Percentiles rank a stretch among this genome's conserved stretches.
phyloP scores from a whole-genome alignment of 2,113 vertebrate genomes.

The Casuarius casuarius region DNA sequence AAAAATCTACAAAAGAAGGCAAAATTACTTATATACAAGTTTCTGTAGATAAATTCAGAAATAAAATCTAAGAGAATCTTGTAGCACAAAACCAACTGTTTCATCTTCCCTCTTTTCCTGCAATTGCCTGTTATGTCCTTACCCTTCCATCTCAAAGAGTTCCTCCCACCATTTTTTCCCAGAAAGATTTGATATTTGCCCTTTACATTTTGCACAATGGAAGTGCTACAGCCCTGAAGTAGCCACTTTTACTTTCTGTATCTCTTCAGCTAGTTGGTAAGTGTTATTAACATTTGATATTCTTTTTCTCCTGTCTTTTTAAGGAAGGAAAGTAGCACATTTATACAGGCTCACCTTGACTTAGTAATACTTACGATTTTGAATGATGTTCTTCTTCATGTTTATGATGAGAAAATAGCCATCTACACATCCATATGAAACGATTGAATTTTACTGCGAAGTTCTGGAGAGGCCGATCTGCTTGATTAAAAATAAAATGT shows the following conservation, averaged over 20 bases:
- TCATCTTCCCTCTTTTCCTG: neutral
- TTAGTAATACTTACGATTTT: neutral
- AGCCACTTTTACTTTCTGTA: constrained; percentile 20
- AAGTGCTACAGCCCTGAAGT: neutral
- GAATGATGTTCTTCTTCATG: neutral
- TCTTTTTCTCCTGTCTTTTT: constrained; percentile 3
- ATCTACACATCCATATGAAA: neutral
- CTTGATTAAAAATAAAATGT: neutral
- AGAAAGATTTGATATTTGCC: neutral
- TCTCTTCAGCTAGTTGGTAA: constrained; percentile 12
- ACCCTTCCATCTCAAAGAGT: constrained; percentile 1
- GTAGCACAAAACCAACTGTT: neutral
- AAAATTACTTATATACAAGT: neutral
- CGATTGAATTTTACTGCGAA: neutral
- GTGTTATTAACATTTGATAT: constrained; percentile 16
- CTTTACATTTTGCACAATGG: neutral
- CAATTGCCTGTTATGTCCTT: neutral
- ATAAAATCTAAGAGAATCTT: neutral
- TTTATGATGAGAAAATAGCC: neutral
- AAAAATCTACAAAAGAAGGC: neutral
- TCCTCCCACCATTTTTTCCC: neutral
- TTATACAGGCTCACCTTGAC: neutral
- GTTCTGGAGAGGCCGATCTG: neutral
- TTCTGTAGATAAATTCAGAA: constrained; percentile 33
- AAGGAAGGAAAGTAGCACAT: neutral